Percentiles rank a stretch among this genome's conserved stretches.
These are phyloP conservation scores for Caenorhabditis parvicauda DNA, from an alignment of 2,888 invertebrate genomes.

Conservation along the genomic window DNA sequence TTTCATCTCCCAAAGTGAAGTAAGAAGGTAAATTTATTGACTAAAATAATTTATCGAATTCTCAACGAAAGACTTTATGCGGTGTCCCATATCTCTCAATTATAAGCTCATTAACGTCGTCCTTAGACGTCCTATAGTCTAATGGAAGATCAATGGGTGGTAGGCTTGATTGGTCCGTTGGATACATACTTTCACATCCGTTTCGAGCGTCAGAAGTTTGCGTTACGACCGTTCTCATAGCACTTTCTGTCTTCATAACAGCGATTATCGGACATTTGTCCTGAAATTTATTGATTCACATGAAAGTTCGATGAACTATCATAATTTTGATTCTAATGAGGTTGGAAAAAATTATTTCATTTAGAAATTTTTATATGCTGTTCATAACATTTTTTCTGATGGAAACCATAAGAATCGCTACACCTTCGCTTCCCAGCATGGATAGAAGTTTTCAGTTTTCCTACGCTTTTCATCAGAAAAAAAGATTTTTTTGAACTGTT, in stretches of 20 bases:
- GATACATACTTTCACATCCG: not conserved
- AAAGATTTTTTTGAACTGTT: no score
- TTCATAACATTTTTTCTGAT: no score
- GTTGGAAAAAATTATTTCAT: no score
- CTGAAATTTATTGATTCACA: constrained; percentile 13
- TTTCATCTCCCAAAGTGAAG: not conserved
- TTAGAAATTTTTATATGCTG: no score
- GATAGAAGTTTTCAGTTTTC: no score
- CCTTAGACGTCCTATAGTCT: constrained; percentile 12
- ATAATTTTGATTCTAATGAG: no score
- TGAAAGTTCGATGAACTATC: no score
- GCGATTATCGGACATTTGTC: constrained; percentile 37
- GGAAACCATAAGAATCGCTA: no score
- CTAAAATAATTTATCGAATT: not conserved
- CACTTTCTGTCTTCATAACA: constrained; percentile 19
- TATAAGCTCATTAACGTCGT: constrained; percentile 34
- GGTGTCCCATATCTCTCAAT: constrained; percentile 37
- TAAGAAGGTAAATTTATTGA: not conserved
- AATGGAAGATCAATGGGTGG: constrained; percentile 6
- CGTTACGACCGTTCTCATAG: constrained; percentile 25
- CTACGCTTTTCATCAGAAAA: no score
- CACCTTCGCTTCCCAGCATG: no score
- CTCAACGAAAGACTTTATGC: no score
- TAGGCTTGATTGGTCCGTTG: constrained; percentile 9
- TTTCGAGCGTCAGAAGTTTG: constrained; percentile 22